Base-by-base conservation (phyloP, 2,113 vertebrate genomes). In the Leptosomus discolor region DNA sequence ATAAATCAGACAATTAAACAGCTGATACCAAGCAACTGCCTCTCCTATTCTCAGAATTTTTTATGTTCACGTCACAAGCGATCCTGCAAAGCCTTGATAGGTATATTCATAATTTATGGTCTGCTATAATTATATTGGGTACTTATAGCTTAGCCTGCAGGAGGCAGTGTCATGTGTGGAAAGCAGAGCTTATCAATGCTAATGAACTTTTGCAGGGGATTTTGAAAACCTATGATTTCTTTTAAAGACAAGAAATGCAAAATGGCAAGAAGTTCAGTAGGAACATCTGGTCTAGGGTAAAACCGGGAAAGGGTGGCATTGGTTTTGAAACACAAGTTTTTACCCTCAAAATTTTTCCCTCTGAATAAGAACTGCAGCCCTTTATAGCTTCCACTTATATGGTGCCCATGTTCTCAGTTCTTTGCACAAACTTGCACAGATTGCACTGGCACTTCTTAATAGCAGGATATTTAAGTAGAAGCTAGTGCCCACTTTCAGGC, bases 21-120 rank as follows among this genome's bases (percentile, higher is more conserved):
- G 32, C 5, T 1, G 1, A 92, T 85, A 91, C 17, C 43, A 75
- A 70, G 22, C 8, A 85, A 92, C 20, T 75, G 39, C 48, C 50
- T 92, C 58, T 93, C 37, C 46, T 67, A 15, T 84, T 85, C 80
- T 95, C 61, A 79, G 57, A 85, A 75, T 76, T 22, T 37, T 96
- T 92, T 73, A 65, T 58, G 65, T 61, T 92, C 86, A 65, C 0
- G 1, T 79, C 84, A 87, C 50, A 87, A 84, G 76, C 34, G 90
- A 91, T 64, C 61, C 73, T 94, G 48, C 36, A 95, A 91, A 85
- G 50, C 26, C 65, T 71, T 89, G 83, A 91, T 82, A 91, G 76
- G 73, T 87, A 48, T 68, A 95, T 95, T 94, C 69, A 95, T 96
- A 95, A 94, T 96, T 97, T 87, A 97, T 92, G 57, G 65, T 76